Evolutionary conservation across 1,140 invertebrate species (phyloP).

Genomic region (Pinna nobilis): DNA sequence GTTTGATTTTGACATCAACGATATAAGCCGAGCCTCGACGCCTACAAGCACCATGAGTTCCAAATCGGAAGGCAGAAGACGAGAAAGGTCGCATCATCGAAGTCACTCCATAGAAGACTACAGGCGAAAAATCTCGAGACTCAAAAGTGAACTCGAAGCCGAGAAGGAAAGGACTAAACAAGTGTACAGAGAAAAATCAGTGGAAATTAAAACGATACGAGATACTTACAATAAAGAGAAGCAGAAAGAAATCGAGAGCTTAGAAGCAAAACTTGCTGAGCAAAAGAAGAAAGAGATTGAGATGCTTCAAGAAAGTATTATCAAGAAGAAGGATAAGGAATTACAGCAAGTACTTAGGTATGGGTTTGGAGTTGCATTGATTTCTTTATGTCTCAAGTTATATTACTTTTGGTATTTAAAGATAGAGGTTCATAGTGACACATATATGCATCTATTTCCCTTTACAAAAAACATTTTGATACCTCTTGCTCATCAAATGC

Average conservation of each 20-base stretch:
- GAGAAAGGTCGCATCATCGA: conserved; percentile 39
- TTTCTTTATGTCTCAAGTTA: too few species aligned
- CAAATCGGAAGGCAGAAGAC: conserved; percentile 54
- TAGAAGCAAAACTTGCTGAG: conserved; percentile 42
- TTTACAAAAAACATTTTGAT: too few species aligned
- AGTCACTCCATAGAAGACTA: conserved; percentile 52
- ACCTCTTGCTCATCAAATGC: too few species aligned
- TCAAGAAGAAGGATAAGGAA: conserved; percentile 57
- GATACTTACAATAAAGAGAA: conserved; percentile 49
- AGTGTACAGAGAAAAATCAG: conserved; percentile 53
- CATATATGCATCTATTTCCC: too few species aligned
- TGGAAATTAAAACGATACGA: conserved; percentile 46
- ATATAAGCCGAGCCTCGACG: conserved; percentile 59
- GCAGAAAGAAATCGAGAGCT: conserved; percentile 45
- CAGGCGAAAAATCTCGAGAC: conserved; percentile 53
- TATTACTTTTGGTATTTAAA: too few species aligned
- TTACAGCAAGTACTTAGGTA: conserved; percentile 52
- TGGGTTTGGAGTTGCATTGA: too few species aligned
- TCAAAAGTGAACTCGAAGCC: conserved; percentile 58
- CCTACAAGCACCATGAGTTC: conserved; percentile 59
- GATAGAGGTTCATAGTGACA: too few species aligned
- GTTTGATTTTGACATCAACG: conserved; percentile 61
- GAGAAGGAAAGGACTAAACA: conserved; percentile 56
- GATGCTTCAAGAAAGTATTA: conserved; percentile 47
- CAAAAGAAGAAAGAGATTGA: conserved; percentile 45